phyloP scores from a whole-genome alignment of 2,113 vertebrate genomes.

The Collichthys lucidus region DNA sequence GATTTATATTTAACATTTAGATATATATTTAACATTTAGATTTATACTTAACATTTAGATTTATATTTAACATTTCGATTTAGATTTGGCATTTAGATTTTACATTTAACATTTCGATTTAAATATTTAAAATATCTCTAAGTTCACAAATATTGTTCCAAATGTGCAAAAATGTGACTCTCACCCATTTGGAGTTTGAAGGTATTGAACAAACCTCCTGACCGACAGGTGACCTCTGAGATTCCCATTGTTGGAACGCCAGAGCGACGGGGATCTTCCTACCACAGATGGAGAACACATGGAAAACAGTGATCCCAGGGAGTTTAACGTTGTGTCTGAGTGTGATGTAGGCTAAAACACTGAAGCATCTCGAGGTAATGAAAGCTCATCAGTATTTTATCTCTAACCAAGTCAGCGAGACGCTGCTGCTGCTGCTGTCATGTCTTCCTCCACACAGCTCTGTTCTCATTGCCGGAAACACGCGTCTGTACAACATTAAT shows the following conservation, averaged over 20 bases:
- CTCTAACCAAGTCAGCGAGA: background rate
- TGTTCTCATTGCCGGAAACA: background rate
- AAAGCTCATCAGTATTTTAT: conserved; percentile 32
- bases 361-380: conserved; percentile 26
- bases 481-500: conserved; percentile 21
- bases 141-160: too few relatives aligned
- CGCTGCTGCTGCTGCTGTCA: background rate
- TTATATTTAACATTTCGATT: too few relatives aligned
- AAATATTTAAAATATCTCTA: too few relatives aligned
- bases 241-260: background rate
- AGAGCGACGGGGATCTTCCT: background rate
- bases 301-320: background rate
- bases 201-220: background rate
- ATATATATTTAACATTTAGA: too few relatives aligned
- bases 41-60: too few relatives aligned
- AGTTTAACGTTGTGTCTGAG: background rate
- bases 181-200: too few relatives aligned
- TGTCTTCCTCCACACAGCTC: background rate
- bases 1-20: too few relatives aligned
- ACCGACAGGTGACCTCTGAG: background rate
- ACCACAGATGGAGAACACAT: background rate
- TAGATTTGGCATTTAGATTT: too few relatives aligned
- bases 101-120: too few relatives aligned
- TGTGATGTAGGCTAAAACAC: background rate
- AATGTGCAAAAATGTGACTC: too few relatives aligned